Evolutionary conservation across 2,888 invertebrate species (phyloP).

Genomic region (Catocala sponsa): DNA sequence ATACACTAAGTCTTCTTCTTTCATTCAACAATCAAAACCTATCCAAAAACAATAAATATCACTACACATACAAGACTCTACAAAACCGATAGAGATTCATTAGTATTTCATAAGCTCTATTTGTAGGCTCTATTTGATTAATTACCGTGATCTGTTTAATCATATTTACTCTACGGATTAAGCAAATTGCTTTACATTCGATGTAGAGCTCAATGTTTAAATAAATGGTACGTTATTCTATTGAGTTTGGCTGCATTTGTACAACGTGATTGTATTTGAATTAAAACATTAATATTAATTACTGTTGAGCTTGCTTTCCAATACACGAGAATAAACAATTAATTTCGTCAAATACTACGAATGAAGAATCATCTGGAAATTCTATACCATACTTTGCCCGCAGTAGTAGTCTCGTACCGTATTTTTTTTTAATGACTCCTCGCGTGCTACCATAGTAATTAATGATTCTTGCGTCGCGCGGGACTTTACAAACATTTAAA

Average conservation of each 20-base stretch:
- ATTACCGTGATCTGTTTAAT: conserved; percentile 28
- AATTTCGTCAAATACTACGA: too few species aligned
- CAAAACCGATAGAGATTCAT: conserved; percentile 13
- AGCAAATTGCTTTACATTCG: conserved; percentile 27
- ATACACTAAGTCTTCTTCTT: too few species aligned
- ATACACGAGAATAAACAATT: background rate
- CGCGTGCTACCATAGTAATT: too few species aligned
- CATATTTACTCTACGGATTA: conserved; percentile 25
- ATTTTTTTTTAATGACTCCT: too few species aligned
- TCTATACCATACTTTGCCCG: too few species aligned
- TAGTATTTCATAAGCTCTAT: conserved; percentile 28
- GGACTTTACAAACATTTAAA: too few species aligned
- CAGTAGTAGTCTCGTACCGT: too few species aligned
- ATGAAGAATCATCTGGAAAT: too few species aligned
- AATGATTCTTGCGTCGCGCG: too few species aligned
- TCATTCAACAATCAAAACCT: too few species aligned
- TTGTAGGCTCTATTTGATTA: conserved; percentile 39
- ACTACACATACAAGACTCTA: background rate
- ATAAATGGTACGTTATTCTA: conserved; percentile 13
- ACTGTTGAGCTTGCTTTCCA: background rate
- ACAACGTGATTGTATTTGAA: background rate
- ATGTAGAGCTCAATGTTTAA: conserved; percentile 11
- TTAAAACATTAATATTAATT: conserved; percentile 7
- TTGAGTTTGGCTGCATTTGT: conserved; percentile 6
- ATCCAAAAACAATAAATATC: background rate